Evolutionary conservation across 2,113 vertebrate genomes (phyloP).

Genomic region (human (Homo sapiens)): GRCh38 chr16:76086501-76087000

Average conservation of each 20-base stretch:
- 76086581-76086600: neutral
- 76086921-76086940: no score
- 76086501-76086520: slow-evolving; percentile 4
- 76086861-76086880: no score
- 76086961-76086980: no score
- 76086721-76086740: slow-evolving; percentile 91
- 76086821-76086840: no score
- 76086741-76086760: neutral
- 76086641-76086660: slow-evolving; percentile 95
- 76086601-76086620: neutral
- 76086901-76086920: no score
- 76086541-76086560: neutral
- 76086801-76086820: no score
- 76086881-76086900: no score
- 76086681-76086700: slow-evolving; percentile 93
- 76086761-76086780: no score
- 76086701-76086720: slow-evolving; percentile 95
- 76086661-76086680: slow-evolving; percentile 94
- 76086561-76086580: slow-evolving; percentile 5
- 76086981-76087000: no score
- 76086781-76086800: no score
- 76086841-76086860: no score
- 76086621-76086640: slow-evolving; percentile 90
- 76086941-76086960: no score
- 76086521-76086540: neutral